Conservation (phyloP, 2,113 vertebrate species). For the Hyla sarda region DNA sequence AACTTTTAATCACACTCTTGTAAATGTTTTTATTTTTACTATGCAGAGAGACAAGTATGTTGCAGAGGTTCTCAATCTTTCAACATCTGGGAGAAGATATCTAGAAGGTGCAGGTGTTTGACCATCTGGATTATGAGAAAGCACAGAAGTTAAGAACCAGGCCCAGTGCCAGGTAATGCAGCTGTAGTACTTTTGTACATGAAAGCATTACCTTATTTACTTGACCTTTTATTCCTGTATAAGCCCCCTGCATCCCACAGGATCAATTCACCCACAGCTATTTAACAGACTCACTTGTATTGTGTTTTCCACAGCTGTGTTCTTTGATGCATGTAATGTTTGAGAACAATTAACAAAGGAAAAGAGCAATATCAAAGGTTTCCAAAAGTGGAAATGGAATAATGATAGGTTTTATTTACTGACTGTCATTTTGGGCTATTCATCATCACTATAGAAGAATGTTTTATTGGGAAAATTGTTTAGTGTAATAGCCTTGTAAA, state of each 20-base stretch:
- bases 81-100: constrained; percentile 24
- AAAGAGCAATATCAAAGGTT: background rate
- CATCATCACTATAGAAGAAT: background rate
- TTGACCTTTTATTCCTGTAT: constrained; percentile 31
- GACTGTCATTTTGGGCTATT: background rate
- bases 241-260: constrained; percentile 14
- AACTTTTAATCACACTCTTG: too few species aligned
- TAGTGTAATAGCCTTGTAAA: background rate
- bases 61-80: background rate
- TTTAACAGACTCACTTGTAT: background rate
- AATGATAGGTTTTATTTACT: background rate
- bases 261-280: constrained; percentile 23
- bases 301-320: background rate
- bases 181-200: constrained; percentile 19
- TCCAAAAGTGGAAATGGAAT: background rate
- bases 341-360: background rate
- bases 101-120: constrained; percentile 6
- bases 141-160: constrained; percentile 16
- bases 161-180: constrained; percentile 25
- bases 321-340: background rate
- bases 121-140: constrained; percentile 13
- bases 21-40: too few species aligned
- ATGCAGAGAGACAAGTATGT: background rate
- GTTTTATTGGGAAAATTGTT: background rate
- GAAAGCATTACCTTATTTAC: constrained; percentile 26